Conservation (phyloP, 2,797 vertebrate genomes). For the Chelidonichthys spinosus region DNA sequence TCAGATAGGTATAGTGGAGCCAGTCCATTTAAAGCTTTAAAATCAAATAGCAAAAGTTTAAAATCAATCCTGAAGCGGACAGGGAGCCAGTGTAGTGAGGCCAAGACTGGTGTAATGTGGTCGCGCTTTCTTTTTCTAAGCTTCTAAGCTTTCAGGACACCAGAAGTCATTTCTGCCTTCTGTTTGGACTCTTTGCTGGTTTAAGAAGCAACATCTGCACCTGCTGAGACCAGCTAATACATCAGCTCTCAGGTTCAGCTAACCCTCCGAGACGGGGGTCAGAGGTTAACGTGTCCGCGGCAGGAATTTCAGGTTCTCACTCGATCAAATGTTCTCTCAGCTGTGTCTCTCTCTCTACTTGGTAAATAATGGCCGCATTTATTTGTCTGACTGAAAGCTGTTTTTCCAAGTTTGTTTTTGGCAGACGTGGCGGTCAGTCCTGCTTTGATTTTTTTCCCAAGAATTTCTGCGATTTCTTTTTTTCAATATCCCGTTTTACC, state of each 20-base stretch:
- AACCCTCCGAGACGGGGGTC: not conserved
- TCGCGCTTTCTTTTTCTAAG: no score
- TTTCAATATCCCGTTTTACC: not conserved
- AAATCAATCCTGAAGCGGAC: no score
- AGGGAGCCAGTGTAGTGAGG: no score
- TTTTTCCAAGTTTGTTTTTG: not conserved
- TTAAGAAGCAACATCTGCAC: conserved; percentile 26
- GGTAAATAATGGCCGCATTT: not conserved
- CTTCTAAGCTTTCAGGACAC: not conserved
- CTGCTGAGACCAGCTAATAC: conserved; percentile 18
- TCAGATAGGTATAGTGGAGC: no score
- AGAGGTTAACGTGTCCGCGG: conserved; percentile 4
- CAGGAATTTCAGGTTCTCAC: conserved; percentile 17
- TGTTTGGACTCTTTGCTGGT: not conserved
- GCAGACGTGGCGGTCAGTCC: not conserved
- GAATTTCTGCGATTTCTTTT: not conserved
- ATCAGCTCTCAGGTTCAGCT: conserved; percentile 20
- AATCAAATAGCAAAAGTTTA: no score
- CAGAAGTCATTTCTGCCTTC: not conserved
- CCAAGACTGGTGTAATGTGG: no score
- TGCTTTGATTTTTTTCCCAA: not conserved
- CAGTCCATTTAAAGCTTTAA: no score
- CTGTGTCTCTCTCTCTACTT: not conserved
- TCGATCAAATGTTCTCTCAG: conserved; percentile 3
- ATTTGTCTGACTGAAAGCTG: not conserved